Evolutionary conservation across 1,140 invertebrate species (phyloP), one percentile per base, ranked within the genome.

Genomic region (Leptestheria dahalacensis): DNA sequence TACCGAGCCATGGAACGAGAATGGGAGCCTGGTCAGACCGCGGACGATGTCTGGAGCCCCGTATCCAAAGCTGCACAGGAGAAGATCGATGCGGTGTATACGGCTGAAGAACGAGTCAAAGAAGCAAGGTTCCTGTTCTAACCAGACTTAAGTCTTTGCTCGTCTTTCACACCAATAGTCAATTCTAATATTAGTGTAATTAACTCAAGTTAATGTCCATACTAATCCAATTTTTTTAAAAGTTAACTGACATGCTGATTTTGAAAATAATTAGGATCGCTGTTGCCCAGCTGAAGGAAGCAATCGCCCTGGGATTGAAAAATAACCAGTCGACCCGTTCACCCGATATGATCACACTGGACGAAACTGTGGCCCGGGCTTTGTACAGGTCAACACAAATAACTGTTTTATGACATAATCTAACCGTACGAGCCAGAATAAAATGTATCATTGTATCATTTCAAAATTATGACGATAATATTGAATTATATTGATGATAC

Each of bases 221-320:
- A n/a, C n/a, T n/a, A n/a, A n/a, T n/a, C n/a, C n/a, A n/a, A n/a
- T n/a, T n/a, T n/a, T n/a, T n/a, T n/a, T n/a, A n/a, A n/a, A n/a
- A n/a, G n/a, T n/a, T n/a, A n/a, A n/a, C n/a, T n/a, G n/a, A n/a
- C n/a, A n/a, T n/a, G n/a, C n/a, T n/a, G 6, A 9, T 51, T 51
- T 51, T 24, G 6, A 24, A n/a, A n/a, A n/a, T n/a, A n/a, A n/a
- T n/a, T 56, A 56, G 54, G 33, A 29, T 50, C n/a, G 47, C 49
- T 4, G 58, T 60, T 18, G 58, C 58, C 25, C 48, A 60, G 21
- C 48, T 60, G 18, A 60, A 60, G 33, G 48, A 60, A 33, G 28
- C 20, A 18, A 49, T 60, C n/a, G 58, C 58, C 1, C 48, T 28
- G 11, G 58, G 58, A 6, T 12, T 60, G 3, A 60, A 60, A 49